These are phyloP conservation scores for Tapirus terrestris DNA, from an alignment of 2,113 vertebrate species.

Conservation along the genomic window DNA sequence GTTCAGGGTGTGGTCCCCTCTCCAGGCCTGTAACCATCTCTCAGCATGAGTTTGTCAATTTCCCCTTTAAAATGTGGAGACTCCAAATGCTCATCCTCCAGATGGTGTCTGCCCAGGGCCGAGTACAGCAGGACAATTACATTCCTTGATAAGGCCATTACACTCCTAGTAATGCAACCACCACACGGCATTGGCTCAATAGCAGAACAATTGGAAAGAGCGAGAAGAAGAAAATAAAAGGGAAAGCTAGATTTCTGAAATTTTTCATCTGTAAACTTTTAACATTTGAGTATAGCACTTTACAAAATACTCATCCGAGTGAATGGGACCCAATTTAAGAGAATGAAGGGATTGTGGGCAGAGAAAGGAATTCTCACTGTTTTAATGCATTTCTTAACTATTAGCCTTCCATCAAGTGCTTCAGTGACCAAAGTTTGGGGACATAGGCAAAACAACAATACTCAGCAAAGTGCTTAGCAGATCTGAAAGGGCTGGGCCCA, in stretches of 20 bases:
- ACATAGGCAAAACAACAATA: not conserved
- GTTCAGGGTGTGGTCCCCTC: not conserved
- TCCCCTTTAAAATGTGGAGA: slow-evolving; percentile 57
- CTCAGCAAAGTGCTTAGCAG: not conserved
- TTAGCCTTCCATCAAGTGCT: slow-evolving; percentile 4
- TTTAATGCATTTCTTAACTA: slow-evolving; percentile 25
- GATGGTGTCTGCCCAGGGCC: slow-evolving; percentile 67
- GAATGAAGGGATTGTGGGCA: not conserved
- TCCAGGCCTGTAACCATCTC: not conserved
- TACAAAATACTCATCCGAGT: not conserved
- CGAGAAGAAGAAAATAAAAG: not conserved
- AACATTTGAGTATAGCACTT: not conserved
- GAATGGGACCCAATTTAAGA: not conserved
- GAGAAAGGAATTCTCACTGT: slow-evolving; percentile 30
- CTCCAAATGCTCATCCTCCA: slow-evolving; percentile 56
- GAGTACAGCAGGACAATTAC: slow-evolving; percentile 63
- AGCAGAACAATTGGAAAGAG: slow-evolving; percentile 58
- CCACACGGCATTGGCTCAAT: slow-evolving; percentile 5
- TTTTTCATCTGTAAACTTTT: slow-evolving; percentile 38
- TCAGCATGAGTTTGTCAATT: slow-evolving; percentile 15
- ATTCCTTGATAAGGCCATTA: slow-evolving; percentile 67
- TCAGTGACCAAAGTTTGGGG: not conserved
- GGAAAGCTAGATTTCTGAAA: slow-evolving; percentile 17
- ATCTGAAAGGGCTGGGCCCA: not conserved
- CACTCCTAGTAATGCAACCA: slow-evolving; percentile 21